These are phyloP conservation scores for Drosophila chauvacae DNA, from an alignment of 1,140 invertebrate genomes.

Conservation along the genomic window DNA sequence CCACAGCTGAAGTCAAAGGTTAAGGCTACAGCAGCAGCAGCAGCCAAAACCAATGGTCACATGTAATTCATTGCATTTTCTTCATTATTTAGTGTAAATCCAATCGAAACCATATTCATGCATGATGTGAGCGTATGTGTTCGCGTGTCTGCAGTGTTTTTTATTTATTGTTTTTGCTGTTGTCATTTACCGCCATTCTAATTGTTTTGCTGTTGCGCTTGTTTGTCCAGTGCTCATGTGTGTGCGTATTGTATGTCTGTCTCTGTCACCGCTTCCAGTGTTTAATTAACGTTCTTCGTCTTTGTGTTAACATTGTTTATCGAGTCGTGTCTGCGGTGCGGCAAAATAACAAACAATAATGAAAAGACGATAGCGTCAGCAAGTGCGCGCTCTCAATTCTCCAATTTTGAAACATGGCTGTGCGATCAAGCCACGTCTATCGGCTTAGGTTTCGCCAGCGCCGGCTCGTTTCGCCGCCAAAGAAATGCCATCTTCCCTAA, in stretches of 20 bases:
- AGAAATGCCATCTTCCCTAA: constrained; percentile 5
- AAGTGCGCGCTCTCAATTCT: constrained; percentile 45
- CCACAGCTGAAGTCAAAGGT: constrained; percentile 54
- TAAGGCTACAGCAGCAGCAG: constrained; percentile 55
- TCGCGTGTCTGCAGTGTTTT: constrained; percentile 4
- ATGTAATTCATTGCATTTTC: constrained; percentile 80
- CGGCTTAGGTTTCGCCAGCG: constrained; percentile 10
- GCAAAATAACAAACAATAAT: constrained; percentile 48
- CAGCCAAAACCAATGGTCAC: constrained; percentile 71
- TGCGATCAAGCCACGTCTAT: constrained; percentile 75
- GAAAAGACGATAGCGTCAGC: constrained; percentile 57
- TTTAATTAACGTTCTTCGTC: constrained; percentile 70
- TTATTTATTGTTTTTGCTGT: constrained; percentile 25
- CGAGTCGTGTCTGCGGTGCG: constrained; percentile 52
- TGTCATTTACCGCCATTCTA: constrained; percentile 46
- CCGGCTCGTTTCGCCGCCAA: constrained; percentile 4
- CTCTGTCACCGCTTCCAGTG: constrained; percentile 47
- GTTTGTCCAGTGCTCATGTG: constrained; percentile 28
- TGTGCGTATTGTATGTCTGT: constrained; percentile 19
- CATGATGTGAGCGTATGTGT: constrained; percentile 14
- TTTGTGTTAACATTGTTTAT: constrained; percentile 69
- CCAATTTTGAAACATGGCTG: constrained; percentile 63
- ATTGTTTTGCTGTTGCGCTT: constrained; percentile 67
- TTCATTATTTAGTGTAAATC: constrained; percentile 42
- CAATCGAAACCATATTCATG: constrained; percentile 22